Evolutionary conservation across 2,113 vertebrate genomes (phyloP).

Genomic region (Passer domesticus): DNA sequence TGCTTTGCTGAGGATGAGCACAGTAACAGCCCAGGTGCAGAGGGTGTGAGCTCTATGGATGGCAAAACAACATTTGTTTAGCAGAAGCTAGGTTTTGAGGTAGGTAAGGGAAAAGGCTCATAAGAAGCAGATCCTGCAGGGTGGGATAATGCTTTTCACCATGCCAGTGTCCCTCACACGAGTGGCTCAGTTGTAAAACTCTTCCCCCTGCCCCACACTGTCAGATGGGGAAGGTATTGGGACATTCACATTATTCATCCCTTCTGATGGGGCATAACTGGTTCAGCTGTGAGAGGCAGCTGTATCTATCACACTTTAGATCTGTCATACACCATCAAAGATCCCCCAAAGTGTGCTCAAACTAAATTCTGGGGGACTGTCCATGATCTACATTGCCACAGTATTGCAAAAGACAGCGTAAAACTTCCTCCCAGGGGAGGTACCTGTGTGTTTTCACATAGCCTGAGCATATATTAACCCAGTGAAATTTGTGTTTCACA

Average conservation of each 20-base stretch:
- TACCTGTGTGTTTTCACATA: not conserved
- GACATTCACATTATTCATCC: not conserved
- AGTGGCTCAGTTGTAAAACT: not conserved
- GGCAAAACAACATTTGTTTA: not conserved
- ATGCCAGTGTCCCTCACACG: too few relatives aligned
- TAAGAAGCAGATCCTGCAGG: not conserved
- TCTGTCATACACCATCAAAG: not conserved
- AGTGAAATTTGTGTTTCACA: not conserved
- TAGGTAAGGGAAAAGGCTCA: too few relatives aligned
- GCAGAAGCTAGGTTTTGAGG: not conserved
- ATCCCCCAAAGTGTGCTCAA: accelerated
- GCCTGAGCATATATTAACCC: not conserved
- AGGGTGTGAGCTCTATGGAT: not conserved
- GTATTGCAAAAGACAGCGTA: not conserved
- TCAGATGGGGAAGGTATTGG: not conserved
- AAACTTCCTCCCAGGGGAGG: not conserved
- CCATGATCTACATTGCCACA: too few relatives aligned
- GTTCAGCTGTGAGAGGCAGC: not conserved
- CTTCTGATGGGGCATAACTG: not conserved
- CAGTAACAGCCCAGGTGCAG: not conserved
- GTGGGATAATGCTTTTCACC: not conserved
- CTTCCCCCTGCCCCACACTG: accelerated
- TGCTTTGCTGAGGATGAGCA: not conserved
- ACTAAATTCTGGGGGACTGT: not conserved
- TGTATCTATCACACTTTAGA: not conserved